Evolutionary conservation across 1,140 invertebrate species (phyloP).

Genomic region (Akabosia matsudoensis): DNA sequence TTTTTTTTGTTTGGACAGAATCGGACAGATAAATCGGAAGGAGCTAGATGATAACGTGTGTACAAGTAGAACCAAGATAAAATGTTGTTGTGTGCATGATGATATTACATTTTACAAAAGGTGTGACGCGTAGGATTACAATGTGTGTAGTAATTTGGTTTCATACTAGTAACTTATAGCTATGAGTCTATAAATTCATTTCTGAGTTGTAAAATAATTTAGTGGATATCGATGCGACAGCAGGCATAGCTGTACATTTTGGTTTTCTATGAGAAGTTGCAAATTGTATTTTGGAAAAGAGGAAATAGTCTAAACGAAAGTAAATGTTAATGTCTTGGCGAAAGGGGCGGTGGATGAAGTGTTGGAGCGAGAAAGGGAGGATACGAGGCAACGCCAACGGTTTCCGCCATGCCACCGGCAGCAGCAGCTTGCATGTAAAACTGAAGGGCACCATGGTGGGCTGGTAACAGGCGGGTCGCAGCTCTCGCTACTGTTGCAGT

Average conservation of each 20-base stretch:
- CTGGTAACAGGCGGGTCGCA: conserved; percentile 20
- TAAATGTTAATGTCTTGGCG: conserved; percentile 32
- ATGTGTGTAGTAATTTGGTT: not conserved
- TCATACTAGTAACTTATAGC: too few species aligned
- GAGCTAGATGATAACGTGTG: not conserved
- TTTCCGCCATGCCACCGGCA: conserved; percentile 26
- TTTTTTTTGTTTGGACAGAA: conserved; percentile 19
- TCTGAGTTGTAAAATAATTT: too few species aligned
- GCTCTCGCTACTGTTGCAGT: conserved; percentile 19
- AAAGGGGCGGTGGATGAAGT: conserved; percentile 32
- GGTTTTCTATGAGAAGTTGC: conserved; percentile 8
- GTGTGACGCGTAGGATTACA: not conserved
- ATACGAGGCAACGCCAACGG: conserved; percentile 29
- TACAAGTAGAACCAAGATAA: not conserved
- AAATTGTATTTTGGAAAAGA: conserved; percentile 1
- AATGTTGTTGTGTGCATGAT: not conserved
- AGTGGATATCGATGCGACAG: too few species aligned
- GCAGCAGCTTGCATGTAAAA: not conserved
- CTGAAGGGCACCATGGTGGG: conserved; percentile 17
- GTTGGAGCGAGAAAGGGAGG: conserved; percentile 20
- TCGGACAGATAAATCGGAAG: conserved; percentile 17
- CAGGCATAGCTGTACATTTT: too few species aligned
- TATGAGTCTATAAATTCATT: too few species aligned
- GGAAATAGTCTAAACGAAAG: not conserved
- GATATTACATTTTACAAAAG: too few species aligned